These are phyloP conservation scores for Paragorgia papillata DNA, from an alignment of 92 coral and sea anemone species.

Conservation along the genomic window DNA sequence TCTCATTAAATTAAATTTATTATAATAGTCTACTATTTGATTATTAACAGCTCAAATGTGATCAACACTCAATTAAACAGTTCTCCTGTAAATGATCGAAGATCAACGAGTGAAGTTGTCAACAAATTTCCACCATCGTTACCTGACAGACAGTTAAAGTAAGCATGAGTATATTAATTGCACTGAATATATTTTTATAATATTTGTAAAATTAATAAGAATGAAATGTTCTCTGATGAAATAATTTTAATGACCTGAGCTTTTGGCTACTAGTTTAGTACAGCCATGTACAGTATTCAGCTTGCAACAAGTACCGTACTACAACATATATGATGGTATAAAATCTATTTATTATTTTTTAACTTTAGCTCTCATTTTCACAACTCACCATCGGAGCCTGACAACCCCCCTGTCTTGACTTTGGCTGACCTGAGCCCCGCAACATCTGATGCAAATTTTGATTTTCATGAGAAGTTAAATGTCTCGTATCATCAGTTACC, in stretches of 20 bases:
- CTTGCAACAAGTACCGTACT: not conserved
- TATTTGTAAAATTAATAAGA: too few species aligned
- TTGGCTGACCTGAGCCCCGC: slow-evolving; percentile 96
- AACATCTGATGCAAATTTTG: slow-evolving; percentile 69
- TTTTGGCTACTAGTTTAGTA: not conserved
- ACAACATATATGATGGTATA: too few species aligned
- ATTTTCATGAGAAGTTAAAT: slow-evolving; percentile 55
- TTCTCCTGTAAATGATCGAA: slow-evolving; percentile 6
- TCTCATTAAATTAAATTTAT: too few species aligned
- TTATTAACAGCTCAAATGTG: too few species aligned
- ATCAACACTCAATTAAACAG: too few species aligned
- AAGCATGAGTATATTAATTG: not conserved
- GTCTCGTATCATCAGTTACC: slow-evolving; percentile 46
- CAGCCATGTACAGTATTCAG: not conserved
- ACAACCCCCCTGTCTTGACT: slow-evolving; percentile 90
- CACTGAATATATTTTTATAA: not conserved
- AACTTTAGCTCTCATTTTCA: slow-evolving; percentile 10
- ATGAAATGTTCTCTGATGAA: too few species aligned
- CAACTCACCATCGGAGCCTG: slow-evolving; percentile 74
- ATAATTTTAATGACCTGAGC: too few species aligned
- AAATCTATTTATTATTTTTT: not conserved
- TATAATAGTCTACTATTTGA: too few species aligned
- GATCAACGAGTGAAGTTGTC: not conserved
- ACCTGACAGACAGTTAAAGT: slow-evolving; percentile 25
- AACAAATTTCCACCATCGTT: not conserved